A percentile compares a stretch with the other conserved stretches of the same genome.
These are phyloP conservation scores for Gymnodraco acuticeps DNA, from an alignment of 2,797 vertebrate species.

Conservation along the genomic window DNA sequence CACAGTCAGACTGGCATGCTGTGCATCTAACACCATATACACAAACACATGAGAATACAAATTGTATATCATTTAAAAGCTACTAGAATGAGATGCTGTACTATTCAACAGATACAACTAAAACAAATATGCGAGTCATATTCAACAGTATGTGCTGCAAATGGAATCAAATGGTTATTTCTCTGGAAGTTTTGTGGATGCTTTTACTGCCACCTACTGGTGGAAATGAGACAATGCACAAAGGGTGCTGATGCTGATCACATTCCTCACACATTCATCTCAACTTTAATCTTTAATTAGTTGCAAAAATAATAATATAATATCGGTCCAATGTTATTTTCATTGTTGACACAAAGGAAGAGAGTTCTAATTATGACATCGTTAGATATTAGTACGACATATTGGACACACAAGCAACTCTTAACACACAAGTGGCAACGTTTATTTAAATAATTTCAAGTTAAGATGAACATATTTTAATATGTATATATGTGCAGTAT, in stretches of 20 bases:
- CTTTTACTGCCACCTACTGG: conserved; percentile 50
- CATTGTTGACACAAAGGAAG: neutral
- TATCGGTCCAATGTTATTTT: neutral
- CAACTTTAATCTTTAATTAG: no score
- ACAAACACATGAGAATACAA: neutral
- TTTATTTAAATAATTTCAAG: no score
- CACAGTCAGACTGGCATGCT: neutral
- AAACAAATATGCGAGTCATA: conserved; percentile 10
- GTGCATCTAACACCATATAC: neutral
- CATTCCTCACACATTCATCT: neutral
- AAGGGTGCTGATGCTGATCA: fast-evolving
- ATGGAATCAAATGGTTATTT: conserved; percentile 1
- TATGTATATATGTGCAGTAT: no score
- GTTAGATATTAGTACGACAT: no score
- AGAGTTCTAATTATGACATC: neutral
- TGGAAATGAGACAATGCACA: neutral
- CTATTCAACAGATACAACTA: neutral
- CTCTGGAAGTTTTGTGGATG: neutral
- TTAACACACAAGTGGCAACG: neutral
- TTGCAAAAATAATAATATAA: no score
- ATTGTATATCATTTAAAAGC: no score
- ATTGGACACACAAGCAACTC: neutral
- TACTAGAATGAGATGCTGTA: fast-evolving
- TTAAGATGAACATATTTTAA: no score
- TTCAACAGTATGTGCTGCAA: conserved; percentile 39